A percentile compares a stretch with the other conserved stretches of the same genome.
phyloP scores from a whole-genome alignment of 2,888 invertebrate species.

The Scaptomyza polygonia region DNA sequence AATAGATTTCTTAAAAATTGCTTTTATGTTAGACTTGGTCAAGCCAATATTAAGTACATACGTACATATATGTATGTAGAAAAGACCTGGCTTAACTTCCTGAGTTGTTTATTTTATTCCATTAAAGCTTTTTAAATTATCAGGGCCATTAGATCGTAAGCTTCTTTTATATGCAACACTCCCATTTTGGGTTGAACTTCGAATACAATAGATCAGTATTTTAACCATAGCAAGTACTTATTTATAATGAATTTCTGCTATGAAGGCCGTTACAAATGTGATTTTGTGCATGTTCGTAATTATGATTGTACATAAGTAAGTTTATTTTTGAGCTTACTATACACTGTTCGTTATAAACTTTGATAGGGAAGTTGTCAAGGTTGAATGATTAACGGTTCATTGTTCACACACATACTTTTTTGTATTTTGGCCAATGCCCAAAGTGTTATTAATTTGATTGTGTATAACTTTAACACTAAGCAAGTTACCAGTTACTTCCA shows the following conservation, averaged over 20 bases:
- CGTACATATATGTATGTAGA: not conserved
- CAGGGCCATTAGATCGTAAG: conserved; percentile 44
- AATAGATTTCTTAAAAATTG: not conserved
- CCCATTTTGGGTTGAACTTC: conserved; percentile 40
- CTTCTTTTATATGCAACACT: conserved; percentile 58
- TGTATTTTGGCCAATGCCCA: conserved; percentile 38
- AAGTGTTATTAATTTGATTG: conserved; percentile 44
- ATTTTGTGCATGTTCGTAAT: conserved; percentile 11
- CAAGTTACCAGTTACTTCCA: conserved; percentile 33
- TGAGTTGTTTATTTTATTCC: conserved; percentile 2
- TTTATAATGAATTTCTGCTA: conserved; percentile 35
- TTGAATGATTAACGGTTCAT: conserved; percentile 47
- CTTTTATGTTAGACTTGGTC: not conserved
- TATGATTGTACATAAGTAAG: conserved; percentile 18
- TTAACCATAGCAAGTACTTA: conserved; percentile 40
- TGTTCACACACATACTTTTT: conserved; percentile 11
- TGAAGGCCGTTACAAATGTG: conserved; percentile 59
- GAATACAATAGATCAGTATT: conserved; percentile 50
- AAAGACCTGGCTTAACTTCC: not conserved
- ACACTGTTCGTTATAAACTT: conserved; percentile 27
- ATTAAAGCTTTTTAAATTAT: conserved; percentile 52
- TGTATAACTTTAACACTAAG: conserved; percentile 28
- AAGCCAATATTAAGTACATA: not conserved
- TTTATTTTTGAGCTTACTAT: conserved; percentile 51
- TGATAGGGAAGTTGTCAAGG: conserved; percentile 74